Evolutionary conservation across 2,888 invertebrate species (phyloP).

Genomic region (Agrochola lota): DNA sequence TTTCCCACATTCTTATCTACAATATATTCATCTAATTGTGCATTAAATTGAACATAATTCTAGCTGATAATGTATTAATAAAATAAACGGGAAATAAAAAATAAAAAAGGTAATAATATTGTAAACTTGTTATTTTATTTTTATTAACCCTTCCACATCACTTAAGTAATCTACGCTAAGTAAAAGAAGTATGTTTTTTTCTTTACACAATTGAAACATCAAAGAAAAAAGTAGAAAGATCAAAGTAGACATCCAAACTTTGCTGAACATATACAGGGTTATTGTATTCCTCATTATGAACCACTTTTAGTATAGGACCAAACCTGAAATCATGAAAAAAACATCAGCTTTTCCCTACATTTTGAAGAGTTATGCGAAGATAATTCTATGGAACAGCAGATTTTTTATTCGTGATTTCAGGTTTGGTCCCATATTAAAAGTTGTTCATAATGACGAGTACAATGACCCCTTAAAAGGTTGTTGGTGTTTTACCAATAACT

Average conservation of each 20-base stretch:
- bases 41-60: constrained; percentile 78
- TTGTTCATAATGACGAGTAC: too few relatives aligned
- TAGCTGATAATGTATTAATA: constrained; percentile 75
- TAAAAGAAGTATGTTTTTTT: neutral
- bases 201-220: neutral
- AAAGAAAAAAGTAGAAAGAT: neutral
- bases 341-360: too few relatives aligned
- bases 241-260: neutral
- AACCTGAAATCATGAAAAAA: too few relatives aligned
- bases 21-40: constrained; percentile 77
- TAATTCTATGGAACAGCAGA: too few relatives aligned
- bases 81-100: constrained; percentile 64
- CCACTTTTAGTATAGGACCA: too few relatives aligned
- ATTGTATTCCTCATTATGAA: too few relatives aligned
- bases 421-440: too few relatives aligned
- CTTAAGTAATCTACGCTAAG: too few relatives aligned
- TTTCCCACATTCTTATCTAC: constrained; percentile 56
- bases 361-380: too few relatives aligned
- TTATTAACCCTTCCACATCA: neutral
- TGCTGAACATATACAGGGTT: neutral
- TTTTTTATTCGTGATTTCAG: too few relatives aligned
- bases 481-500: too few relatives aligned
- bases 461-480: too few relatives aligned
- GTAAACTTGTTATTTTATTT: constrained; percentile 50
- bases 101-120: constrained; percentile 65